Evolutionary conservation across 2,113 vertebrate species (phyloP), one percentile per base, ranked within the genome.

Genomic region (Elachura formosa): DNA sequence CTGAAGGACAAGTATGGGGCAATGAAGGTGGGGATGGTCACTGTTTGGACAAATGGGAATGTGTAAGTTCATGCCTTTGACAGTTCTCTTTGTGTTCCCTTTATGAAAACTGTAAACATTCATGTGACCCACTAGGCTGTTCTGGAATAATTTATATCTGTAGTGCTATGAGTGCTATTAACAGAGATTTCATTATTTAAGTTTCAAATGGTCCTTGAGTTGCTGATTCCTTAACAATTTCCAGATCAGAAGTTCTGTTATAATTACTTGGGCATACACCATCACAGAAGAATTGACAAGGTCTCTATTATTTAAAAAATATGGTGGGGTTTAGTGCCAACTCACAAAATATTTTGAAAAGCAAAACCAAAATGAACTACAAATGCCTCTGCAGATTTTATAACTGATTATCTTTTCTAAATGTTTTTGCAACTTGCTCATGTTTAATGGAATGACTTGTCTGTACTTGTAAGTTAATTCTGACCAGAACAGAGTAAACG

Each of bases 31-130:
- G 48, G 8, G 26, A 49, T 18, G 59, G 36, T 14, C 85, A 58
- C 0, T 0, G 54, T 33, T 34, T 0, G 3, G 52, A 41, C 14
- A 66, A 82, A 54, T 1, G 18, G 51, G 45, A 23, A 19, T 36
- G 36, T 43, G 40, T 7, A 45, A 25, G 5, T 6, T 67, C 55
- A 19, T 24, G 45, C 29, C 40, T 87, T 59, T 67, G 59, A n/a
- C 40, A 43, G 8, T 8, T 43, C 41, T 75, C 43, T 63, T 84
- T 81, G 26, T 63, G 14, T 8, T 77, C 28, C 22, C 22, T 48
- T 54, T 18, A 17, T 18, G 45, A 73, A 87, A 78, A 45, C 33
- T 0, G 0, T 20, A 54, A 76, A 58, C 54, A 28, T 61, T 46
- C 3, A 4, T 56, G 31, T 74, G 68, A 55, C 31, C 24, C 58